Conservation (phyloP, 2,888 invertebrate species). For the Calliphora vomitoria region DNA sequence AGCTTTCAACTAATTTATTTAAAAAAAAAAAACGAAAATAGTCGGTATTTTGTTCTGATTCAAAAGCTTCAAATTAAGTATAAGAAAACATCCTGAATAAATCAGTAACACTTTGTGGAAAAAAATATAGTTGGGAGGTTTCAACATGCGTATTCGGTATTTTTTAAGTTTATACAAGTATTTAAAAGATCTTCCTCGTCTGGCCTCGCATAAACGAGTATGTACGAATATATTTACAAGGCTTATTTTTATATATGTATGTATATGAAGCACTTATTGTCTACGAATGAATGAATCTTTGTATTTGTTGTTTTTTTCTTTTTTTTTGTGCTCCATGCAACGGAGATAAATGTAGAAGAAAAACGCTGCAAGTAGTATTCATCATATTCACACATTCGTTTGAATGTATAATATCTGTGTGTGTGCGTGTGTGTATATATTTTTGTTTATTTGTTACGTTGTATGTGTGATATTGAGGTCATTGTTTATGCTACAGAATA, state of each 20-base stretch:
- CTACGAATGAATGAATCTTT: conserved; percentile 61
- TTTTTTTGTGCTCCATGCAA: neutral
- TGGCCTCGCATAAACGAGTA: neutral
- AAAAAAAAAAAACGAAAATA: too few relatives aligned
- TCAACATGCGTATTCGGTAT: too few relatives aligned
- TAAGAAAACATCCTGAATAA: too few relatives aligned
- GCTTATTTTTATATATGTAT: conserved; percentile 25
- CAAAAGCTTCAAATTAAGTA: too few relatives aligned
- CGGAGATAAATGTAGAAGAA: conserved; percentile 53
- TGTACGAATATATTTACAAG: conserved; percentile 49
- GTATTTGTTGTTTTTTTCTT: neutral
- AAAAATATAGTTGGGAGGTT: too few relatives aligned
- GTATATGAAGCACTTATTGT: conserved; percentile 62
- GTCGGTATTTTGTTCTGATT: too few relatives aligned
- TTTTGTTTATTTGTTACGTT: conserved; percentile 17
- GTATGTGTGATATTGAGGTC: conserved; percentile 69
- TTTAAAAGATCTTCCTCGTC: neutral
- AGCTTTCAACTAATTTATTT: too few relatives aligned
- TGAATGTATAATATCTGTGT: neutral
- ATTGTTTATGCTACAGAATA: conserved; percentile 69
- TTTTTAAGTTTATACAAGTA: too few relatives aligned
- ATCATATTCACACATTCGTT: conserved; percentile 51
- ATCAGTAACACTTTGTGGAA: too few relatives aligned
- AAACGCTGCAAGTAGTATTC: conserved; percentile 63
- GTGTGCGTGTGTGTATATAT: neutral